These are phyloP conservation scores for Drosophila pseudotalamancana DNA, from an alignment of 2,888 invertebrate species.

Conservation along the genomic window DNA sequence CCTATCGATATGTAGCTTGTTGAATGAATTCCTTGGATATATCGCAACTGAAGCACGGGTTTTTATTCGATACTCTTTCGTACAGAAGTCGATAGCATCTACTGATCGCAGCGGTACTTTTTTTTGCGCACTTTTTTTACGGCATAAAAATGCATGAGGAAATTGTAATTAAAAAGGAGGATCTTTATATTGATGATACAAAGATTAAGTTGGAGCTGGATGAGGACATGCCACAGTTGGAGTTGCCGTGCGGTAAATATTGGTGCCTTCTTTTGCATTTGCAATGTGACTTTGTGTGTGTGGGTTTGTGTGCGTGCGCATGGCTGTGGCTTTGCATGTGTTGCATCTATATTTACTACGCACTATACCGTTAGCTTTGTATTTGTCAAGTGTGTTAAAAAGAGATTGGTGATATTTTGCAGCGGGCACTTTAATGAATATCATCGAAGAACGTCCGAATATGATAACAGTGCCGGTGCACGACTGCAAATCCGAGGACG, in stretches of 20 bases:
- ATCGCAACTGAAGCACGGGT: neutral
- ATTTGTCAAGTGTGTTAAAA: neutral
- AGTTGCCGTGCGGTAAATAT: slow-evolving; percentile 53
- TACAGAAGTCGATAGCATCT: slow-evolving; percentile 28
- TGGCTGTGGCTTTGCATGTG: slow-evolving; percentile 26
- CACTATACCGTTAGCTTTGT: slow-evolving; percentile 67
- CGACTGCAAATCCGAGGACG: slow-evolving; percentile 63
- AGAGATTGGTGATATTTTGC: slow-evolving; percentile 2
- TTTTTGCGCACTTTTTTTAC: slow-evolving; percentile 49
- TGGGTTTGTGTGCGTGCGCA: slow-evolving; percentile 3
- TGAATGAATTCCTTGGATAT: slow-evolving; percentile 3
- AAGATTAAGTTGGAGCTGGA: slow-evolving; percentile 53
- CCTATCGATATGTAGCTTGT: slow-evolving; percentile 18
- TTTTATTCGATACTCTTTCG: slow-evolving; percentile 32
- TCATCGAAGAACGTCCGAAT: slow-evolving; percentile 67
- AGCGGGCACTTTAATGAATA: slow-evolving; percentile 39
- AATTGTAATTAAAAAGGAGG: slow-evolving; percentile 43
- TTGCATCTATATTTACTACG: slow-evolving; percentile 44
- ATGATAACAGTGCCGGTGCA: slow-evolving; percentile 72
- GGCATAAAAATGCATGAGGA: slow-evolving; percentile 38
- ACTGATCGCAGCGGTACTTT: slow-evolving; percentile 63
- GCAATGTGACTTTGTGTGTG: slow-evolving; percentile 14
- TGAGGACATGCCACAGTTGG: slow-evolving; percentile 11
- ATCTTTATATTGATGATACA: slow-evolving; percentile 57
- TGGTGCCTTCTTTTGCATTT: neutral